These are phyloP conservation scores for Drosophila teissieri DNA, from an alignment of 1,140 invertebrate genomes.

Conservation along the genomic window DNA sequence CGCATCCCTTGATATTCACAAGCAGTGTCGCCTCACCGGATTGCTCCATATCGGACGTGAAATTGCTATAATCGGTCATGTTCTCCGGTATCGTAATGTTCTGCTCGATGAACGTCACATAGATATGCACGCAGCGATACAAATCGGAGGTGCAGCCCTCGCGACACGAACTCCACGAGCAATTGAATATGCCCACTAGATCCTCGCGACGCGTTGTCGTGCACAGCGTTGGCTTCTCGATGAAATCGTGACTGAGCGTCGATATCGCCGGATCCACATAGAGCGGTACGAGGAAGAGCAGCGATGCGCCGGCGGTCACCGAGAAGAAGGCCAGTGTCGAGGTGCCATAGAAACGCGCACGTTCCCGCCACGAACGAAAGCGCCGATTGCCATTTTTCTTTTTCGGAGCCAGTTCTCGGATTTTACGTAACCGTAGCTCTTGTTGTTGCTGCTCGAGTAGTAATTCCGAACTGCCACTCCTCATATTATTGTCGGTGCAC, in stretches of 20 bases:
- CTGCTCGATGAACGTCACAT: slow-evolving; percentile 88
- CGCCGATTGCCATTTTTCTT: slow-evolving; percentile 86
- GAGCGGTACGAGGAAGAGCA: slow-evolving; percentile 94
- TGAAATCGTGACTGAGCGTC: slow-evolving; percentile 93
- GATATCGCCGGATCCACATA: slow-evolving; percentile 95
- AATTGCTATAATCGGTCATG: slow-evolving; percentile 79
- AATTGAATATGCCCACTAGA: slow-evolving; percentile 91
- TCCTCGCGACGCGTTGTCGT: slow-evolving; percentile 91
- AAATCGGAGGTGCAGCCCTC: slow-evolving; percentile 95
- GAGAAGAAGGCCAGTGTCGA: slow-evolving; percentile 91
- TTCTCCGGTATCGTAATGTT: slow-evolving; percentile 83
- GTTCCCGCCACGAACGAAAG: slow-evolving; percentile 90
- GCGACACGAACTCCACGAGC: slow-evolving; percentile 93
- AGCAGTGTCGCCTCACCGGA: slow-evolving; percentile 89
- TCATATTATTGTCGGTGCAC: slow-evolving; percentile 88
- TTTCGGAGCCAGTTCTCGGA: slow-evolving; percentile 87
- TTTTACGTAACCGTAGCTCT: slow-evolving; percentile 89
- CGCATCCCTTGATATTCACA: slow-evolving; percentile 94
- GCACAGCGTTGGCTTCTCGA: slow-evolving; percentile 91
- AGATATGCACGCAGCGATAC: slow-evolving; percentile 93
- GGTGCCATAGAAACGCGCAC: slow-evolving; percentile 91
- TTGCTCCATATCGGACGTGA: slow-evolving; percentile 79
- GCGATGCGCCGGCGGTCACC: slow-evolving; percentile 91
- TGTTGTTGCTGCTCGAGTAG: slow-evolving; percentile 90
- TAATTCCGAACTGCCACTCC: slow-evolving; percentile 93